Percentiles rank a stretch among this genome's conserved stretches.
These are phyloP conservation scores for Pogonocherus hispidulus DNA, from an alignment of 2,888 invertebrate genomes.

Conservation along the genomic window DNA sequence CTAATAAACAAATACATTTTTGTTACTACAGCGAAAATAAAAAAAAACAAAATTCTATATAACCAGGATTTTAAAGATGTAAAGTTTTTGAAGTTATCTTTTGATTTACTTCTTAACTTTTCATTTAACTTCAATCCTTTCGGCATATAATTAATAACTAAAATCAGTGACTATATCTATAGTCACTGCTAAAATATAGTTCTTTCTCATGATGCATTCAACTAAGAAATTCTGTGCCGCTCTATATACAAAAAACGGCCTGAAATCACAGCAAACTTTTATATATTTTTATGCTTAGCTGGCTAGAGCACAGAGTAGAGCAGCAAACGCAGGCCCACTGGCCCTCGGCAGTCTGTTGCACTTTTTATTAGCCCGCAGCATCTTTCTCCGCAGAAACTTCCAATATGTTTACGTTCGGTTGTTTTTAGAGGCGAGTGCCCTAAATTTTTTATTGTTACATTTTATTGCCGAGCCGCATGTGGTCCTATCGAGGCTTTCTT, in stretches of 20 bases:
- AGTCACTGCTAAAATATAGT: too few relatives aligned
- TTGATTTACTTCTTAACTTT: too few relatives aligned
- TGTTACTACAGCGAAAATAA: too few relatives aligned
- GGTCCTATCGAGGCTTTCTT: not conserved
- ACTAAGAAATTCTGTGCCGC: not conserved
- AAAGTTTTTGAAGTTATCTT: too few relatives aligned
- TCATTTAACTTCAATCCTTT: too few relatives aligned
- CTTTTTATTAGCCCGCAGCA: slow-evolving; percentile 4
- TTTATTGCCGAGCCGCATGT: not conserved
- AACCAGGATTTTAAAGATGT: too few relatives aligned
- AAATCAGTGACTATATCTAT: too few relatives aligned
- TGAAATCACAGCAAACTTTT: not conserved
- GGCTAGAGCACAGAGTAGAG: too few relatives aligned
- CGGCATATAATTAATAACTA: too few relatives aligned
- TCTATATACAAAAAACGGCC: not conserved
- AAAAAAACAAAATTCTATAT: too few relatives aligned
- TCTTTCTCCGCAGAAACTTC: not conserved
- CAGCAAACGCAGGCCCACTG: not conserved
- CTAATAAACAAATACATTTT: too few relatives aligned
- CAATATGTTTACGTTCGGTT: slow-evolving; percentile 7
- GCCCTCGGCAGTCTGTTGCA: slow-evolving; percentile 7
- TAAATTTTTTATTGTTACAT: not conserved
- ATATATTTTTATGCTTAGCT: not conserved
- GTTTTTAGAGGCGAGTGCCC: slow-evolving; percentile 1
- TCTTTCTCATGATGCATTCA: not conserved